Base-by-base conservation (phyloP, 1,140 invertebrate species). In the Camponotus pennsylvanicus region DNA sequence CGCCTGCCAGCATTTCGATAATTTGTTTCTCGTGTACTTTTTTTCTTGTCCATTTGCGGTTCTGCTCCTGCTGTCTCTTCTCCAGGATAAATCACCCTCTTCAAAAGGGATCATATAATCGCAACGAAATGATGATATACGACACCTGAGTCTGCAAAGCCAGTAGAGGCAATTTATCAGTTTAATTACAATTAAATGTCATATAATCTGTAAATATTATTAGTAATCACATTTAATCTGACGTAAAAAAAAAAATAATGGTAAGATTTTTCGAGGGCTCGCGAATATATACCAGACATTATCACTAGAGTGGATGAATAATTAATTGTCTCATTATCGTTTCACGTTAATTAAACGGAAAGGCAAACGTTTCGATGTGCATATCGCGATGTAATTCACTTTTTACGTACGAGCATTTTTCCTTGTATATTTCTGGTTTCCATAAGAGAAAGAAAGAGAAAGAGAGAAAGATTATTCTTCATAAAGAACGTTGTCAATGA, bases 21-120 rank as follows among this genome's bases (percentile, higher is more conserved):
- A 77, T 63, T 77, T 77, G 27, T 77, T 63, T 49, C 59, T 40
- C 9, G 0, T 49, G 40, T 77, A 77, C 70, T 77, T n/a, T 77
- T 27, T 64, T 77, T 9, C 57, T 45, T 77, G 75, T 63, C 59
- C 37, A 45, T 64, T 45, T 55, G 32, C 70, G 49, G 49, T 32
- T 77, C 8, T 40, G n/a, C 57, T 49, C 70, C 9, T 63, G 40
- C 37, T 63, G 18, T 27, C 34, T 37, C 40, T 63, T 45, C 27
- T 37, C 70, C 4, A 9, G 34, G 40, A 77, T 77, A 77, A 77
- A 77, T 77, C 70, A 73, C 32, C 40, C 40, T 77, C 18, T 11
- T 64, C 55, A 21, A 64, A 63, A 52, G 18, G 42, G 27, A 77
- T 61, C 2, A 13, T 32, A 55, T 18, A 27, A 18, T 37, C 15